Conservation (phyloP, 2,888 invertebrate genomes). For the Incurvaria masculella region DNA sequence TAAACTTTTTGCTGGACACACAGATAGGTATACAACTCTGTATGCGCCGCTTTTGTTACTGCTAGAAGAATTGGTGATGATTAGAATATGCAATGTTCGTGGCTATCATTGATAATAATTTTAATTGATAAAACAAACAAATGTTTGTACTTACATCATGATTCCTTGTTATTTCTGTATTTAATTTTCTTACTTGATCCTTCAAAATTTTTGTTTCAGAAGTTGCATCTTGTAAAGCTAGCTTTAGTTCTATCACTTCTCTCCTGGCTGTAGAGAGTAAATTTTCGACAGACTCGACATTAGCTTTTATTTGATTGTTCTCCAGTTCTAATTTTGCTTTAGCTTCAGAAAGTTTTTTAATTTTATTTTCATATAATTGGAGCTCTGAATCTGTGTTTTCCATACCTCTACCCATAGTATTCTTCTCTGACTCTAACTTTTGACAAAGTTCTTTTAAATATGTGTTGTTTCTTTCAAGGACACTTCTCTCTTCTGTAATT, state of each 20-base stretch:
- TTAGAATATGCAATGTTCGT: no score
- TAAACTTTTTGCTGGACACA: no score
- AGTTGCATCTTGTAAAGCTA: conserved; percentile 62
- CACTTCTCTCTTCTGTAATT: conserved; percentile 38
- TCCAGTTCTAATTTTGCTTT: conserved; percentile 65
- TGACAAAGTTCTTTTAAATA: conserved; percentile 46
- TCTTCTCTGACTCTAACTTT: conserved; percentile 32
- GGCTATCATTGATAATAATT: no score
- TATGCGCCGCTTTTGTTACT: no score
- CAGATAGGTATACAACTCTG: no score
- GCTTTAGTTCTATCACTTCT: conserved; percentile 60
- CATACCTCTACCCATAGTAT: conserved; percentile 24
- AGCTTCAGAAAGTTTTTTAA: conserved; percentile 45
- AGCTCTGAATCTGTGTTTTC: conserved; percentile 38
- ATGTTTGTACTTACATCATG: conserved; percentile 35
- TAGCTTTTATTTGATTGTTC: conserved; percentile 56
- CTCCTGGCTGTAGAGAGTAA: conserved; percentile 65
- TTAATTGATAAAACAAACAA: no score
- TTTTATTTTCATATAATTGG: conserved; percentile 45
- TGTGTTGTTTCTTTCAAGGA: conserved; percentile 41
- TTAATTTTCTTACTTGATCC: conserved; percentile 41
- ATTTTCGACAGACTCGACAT: conserved; percentile 57
- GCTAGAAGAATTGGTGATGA: no score
- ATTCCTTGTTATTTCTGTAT: conserved; percentile 21
- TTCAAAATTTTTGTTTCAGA: conserved; percentile 59